Conservation (phyloP, 2,113 vertebrate species). For the Choloepus hoffmanni region DNA sequence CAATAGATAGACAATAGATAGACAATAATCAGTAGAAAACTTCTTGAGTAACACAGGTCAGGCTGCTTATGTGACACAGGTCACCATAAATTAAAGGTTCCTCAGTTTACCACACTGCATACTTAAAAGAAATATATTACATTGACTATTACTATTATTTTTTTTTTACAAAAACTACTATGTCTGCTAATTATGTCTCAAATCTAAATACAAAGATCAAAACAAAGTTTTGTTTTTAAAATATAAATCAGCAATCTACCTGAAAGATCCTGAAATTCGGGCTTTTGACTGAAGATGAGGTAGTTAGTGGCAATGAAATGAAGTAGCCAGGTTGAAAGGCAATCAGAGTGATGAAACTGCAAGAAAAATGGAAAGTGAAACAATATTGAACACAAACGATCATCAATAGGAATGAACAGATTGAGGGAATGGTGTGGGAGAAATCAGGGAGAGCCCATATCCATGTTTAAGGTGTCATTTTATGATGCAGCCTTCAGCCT, state of each 20-base stretch:
- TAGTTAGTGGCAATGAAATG: slow-evolving; percentile 99
- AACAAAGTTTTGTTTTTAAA: slow-evolving; percentile 54
- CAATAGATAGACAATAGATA: not conserved
- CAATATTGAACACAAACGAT: not conserved
- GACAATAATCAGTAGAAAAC: slow-evolving; percentile 41
- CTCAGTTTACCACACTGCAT: not conserved
- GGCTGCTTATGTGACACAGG: not conserved
- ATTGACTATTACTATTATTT: not conserved
- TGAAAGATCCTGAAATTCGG: slow-evolving; percentile 98
- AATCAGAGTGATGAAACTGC: slow-evolving; percentile 97
- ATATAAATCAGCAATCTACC: slow-evolving; percentile 86
- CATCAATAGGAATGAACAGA: rapidly evolving
- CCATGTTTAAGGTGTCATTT: rapidly evolving
- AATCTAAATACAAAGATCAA: slow-evolving; percentile 2
- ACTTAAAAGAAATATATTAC: not conserved
- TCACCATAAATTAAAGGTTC: not conserved
- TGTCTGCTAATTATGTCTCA: not conserved
- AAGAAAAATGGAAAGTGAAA: slow-evolving; percentile 69
- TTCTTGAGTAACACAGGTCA: slow-evolving; percentile 12
- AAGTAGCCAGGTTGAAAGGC: slow-evolving; percentile 97
- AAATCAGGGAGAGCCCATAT: rapidly evolving
- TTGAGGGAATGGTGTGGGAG: rapidly evolving
- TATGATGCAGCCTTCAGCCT: not conserved
- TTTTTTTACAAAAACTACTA: not conserved
- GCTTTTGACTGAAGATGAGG: slow-evolving; percentile 98